Evolutionary conservation across 2,113 vertebrate genomes (phyloP), one percentile per base, ranked within the genome.

Genomic region (Neotragus moschatus): DNA sequence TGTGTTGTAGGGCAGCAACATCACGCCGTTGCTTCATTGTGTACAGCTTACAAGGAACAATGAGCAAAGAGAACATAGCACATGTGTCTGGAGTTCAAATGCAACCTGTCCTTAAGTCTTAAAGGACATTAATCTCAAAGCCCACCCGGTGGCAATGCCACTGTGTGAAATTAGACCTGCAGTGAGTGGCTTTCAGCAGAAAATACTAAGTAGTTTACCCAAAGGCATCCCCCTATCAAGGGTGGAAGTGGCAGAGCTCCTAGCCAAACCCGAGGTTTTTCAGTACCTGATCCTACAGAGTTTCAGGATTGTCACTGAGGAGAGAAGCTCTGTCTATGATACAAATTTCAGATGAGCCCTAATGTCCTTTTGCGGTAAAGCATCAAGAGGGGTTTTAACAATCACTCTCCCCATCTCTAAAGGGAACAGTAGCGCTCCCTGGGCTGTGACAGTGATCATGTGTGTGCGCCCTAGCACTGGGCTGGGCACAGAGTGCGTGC

Each of bases 131-230:
- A 36, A 33, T 95, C 49, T 30, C 75, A 66, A 89, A 95, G 73
- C 58, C 80, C 80, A 90, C 26, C 88, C 90, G 66, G 63, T 92
- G 75, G 87, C 89, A 96, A 19, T 77, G 63, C 60, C 92, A 51
- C 30, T 26, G 47, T 84, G 6, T 88, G 49, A 88, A 94, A 70
- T 84, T 73, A 91, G 84, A 60, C 49, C 39, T 66, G n/a, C 49
- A 39, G n/a, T 49, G 47, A 90, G 25, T 9, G 3, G 9, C 63
- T 73, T 51, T 90, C 70, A 13, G 47, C 49, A 45, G 36, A 53
- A 70, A 97, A 79, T 45, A 55, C 30, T 19, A 25, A 45, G 43
- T 43, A 60, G 73, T 66, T 92, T 23, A 39, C 33, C 36, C 56
- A 25, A 30, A 36, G 25, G 33, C 53, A 30, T 26, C 90, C 30